Evolutionary conservation across 53 echinoderm and acorn worm species (phyloP).

Genomic region (Echinometra lucunter): DNA sequence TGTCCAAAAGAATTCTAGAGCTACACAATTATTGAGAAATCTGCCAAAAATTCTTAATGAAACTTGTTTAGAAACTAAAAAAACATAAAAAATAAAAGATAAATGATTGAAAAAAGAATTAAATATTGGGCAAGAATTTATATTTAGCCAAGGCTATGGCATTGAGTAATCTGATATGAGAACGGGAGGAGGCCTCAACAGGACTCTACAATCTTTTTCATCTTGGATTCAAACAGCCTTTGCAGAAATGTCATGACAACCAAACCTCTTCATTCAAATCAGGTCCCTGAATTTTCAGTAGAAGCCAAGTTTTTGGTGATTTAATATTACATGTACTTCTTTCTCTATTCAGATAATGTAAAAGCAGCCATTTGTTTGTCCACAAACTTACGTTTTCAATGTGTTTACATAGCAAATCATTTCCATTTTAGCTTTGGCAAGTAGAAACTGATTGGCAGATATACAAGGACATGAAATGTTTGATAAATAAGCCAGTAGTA

Average conservation of each 20-base stretch:
- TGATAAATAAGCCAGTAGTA: neutral
- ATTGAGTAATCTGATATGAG: slow-evolving; percentile 27
- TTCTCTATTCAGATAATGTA: neutral
- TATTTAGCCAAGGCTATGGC: slow-evolving; percentile 37
- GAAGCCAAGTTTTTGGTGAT: neutral
- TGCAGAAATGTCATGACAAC: neutral
- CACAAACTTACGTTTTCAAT: neutral
- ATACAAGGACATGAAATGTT: neutral
- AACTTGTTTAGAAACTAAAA: too few relatives aligned
- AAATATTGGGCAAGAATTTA: neutral
- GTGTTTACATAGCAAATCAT: neutral
- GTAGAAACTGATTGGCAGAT: neutral
- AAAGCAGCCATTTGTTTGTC: neutral
- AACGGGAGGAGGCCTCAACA: neutral
- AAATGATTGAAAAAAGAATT: neutral
- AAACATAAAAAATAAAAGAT: too few relatives aligned
- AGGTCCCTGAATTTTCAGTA: neutral
- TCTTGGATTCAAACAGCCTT: neutral
- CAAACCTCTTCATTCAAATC: neutral
- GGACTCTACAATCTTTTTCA: neutral
- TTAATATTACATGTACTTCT: too few relatives aligned
- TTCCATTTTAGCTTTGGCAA: neutral
- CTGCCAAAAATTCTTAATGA: neutral
- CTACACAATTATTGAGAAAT: neutral
- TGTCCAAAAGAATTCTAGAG: neutral